These are phyloP conservation scores for Tympanoctomys barrerae DNA, from an alignment of 2,797 vertebrate genomes.

Conservation along the genomic window DNA sequence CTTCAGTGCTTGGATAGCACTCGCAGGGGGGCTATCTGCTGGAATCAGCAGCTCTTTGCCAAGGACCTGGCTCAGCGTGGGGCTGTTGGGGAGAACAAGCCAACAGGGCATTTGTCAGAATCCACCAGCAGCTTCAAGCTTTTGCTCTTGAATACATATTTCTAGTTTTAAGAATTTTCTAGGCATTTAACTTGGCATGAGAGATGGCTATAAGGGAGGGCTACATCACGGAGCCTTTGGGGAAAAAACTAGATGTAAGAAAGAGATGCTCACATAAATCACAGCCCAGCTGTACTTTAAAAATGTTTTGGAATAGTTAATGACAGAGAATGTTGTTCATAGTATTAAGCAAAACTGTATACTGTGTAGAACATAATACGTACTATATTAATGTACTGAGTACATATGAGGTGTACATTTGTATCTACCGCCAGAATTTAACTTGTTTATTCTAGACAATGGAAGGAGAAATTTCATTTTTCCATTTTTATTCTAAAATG, in stretches of 20 bases:
- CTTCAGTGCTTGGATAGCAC: not conserved
- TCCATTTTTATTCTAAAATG: not conserved
- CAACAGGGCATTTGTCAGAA: slow-evolving; percentile 18
- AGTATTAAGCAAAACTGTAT: not conserved
- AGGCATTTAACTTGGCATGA: not conserved
- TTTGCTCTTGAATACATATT: slow-evolving; percentile 36
- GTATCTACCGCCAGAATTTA: not conserved
- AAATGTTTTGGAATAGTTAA: not conserved
- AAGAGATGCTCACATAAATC: not conserved
- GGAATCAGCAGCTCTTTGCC: not conserved
- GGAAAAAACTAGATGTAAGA: not conserved
- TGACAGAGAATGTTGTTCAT: not conserved
- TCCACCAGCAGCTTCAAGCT: not conserved
- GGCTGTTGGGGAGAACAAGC: not conserved
- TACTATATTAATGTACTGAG: not conserved
- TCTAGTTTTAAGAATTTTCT: not conserved
- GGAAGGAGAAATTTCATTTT: not conserved
- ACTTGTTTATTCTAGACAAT: not conserved
- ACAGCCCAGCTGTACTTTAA: not conserved
- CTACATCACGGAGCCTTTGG: not conserved
- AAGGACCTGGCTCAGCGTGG: not conserved
- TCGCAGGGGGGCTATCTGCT: not conserved
- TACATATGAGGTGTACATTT: not conserved
- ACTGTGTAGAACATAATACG: not conserved
- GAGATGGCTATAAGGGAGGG: not conserved